Conservation (phyloP, 2,888 invertebrate species). For the Orthosia gracilis region DNA sequence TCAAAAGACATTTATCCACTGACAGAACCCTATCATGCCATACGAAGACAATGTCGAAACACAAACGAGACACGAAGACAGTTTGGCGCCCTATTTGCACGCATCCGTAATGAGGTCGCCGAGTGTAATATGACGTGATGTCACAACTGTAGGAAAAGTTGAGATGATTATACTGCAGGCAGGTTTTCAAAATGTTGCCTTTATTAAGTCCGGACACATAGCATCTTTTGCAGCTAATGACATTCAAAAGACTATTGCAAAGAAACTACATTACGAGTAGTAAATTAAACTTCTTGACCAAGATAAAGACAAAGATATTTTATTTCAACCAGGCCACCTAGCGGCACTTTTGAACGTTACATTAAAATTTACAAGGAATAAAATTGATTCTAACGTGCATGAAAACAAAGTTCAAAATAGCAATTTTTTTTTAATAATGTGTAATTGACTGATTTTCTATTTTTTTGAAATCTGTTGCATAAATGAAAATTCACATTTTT, state of each 20-base stretch:
- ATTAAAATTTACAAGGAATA: too few relatives aligned
- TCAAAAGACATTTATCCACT: conserved; percentile 15
- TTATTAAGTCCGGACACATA: neutral
- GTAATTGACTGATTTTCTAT: too few relatives aligned
- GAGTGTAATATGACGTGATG: conserved; percentile 35
- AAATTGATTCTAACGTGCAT: too few relatives aligned
- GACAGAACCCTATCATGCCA: conserved; percentile 5
- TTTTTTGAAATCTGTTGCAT: too few relatives aligned
- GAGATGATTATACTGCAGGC: neutral
- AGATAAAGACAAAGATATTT: too few relatives aligned
- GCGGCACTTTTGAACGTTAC: too few relatives aligned
- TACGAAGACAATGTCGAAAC: conserved; percentile 41
- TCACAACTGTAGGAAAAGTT: conserved; percentile 14
- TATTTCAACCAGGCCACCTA: too few relatives aligned
- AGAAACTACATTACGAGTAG: neutral
- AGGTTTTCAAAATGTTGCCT: neutral
- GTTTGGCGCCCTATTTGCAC: conserved; percentile 51
- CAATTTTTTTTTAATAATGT: too few relatives aligned
- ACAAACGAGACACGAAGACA: conserved; percentile 39
- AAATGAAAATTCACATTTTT: too few relatives aligned
- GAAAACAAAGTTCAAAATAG: neutral
- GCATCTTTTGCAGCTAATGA: neutral
- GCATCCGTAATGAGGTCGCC: conserved; percentile 59
- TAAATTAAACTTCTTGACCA: neutral
- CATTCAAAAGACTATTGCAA: neutral